Evolutionary conservation across 2,797 vertebrate species (phyloP), one percentile per base, ranked within the genome.

Genomic region (Aselliscus stoliczkanus): DNA sequence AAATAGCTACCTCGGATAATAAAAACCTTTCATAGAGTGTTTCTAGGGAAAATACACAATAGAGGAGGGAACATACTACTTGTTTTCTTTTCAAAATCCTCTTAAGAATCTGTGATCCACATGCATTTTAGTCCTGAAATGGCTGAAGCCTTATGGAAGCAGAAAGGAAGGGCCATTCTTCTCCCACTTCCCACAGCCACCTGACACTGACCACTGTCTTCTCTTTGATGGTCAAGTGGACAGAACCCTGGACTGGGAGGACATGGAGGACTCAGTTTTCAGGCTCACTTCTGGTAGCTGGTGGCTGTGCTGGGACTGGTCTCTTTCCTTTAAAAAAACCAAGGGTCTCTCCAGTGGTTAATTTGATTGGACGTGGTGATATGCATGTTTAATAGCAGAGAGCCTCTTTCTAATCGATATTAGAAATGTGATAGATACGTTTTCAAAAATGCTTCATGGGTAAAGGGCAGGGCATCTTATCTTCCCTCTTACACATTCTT

Each of bases 91-190:
- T 0, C 60, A 86, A 1, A 96, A 37, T 93, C 75, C 94, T 96
- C 81, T 97, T 95, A 91, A 91, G 92, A 93, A 95, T 81, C 62
- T 5, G 13, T 86, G 95, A 96, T 95, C 62, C 88, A 72, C 67
- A 10, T 96, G 95, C 90, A 90, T 97, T 96, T 97, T 79, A 82
- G 62, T 64, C 58, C 47, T 93, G 88, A 97, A 97, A 94, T 96
- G 88, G 82, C 52, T 7, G 15, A 20, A 93, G 93, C 77, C 52
- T 90, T 88, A 42, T 75, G 76, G 76, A 89, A 96, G 65, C 25
- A 29, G 64, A 94, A 10, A 52, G 67, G 65, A 95, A 60, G 86
- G 70, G 58, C 23, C 31, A 15, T 56, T 67, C 76, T 79, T 60
- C 50, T 94, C 37, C 52, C 13, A 10, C 42, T 37, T 81, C 37